phyloP scores from a whole-genome alignment of 2,797 vertebrate species.

The Chelidonichthys spinosus region DNA sequence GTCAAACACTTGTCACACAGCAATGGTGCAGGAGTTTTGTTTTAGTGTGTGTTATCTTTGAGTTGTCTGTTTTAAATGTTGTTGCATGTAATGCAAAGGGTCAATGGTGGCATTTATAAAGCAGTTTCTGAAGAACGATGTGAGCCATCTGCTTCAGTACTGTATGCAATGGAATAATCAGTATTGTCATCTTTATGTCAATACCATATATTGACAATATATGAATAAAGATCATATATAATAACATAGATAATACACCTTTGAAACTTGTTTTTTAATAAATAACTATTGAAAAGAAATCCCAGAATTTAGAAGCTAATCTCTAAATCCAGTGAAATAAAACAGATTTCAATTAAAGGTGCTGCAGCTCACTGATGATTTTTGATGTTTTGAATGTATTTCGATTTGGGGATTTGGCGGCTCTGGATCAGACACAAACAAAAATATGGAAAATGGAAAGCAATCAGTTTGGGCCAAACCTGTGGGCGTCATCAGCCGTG shows the following conservation, averaged over 20 bases:
- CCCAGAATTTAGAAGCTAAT: not conserved
- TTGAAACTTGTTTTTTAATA: not conserved
- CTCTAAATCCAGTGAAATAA: slow-evolving; percentile 5
- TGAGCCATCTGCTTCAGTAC: not conserved
- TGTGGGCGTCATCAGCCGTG: not conserved
- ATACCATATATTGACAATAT: not conserved
- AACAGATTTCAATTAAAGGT: slow-evolving; percentile 68
- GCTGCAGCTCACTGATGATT: not conserved
- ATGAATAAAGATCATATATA: not conserved
- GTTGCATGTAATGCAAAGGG: not conserved
- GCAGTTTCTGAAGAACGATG: not conserved
- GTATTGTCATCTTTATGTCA: not conserved
- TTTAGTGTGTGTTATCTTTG: slow-evolving; percentile 10
- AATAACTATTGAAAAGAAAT: not conserved
- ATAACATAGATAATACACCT: not conserved
- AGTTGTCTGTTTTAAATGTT: not conserved
- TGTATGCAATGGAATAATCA: not conserved
- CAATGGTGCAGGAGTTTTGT: slow-evolving; percentile 10
- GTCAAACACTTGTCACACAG: slow-evolving; percentile 30
- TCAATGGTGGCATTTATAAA: not conserved
- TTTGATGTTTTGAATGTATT: slow-evolving; percentile 54
- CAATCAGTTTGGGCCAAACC: slow-evolving; percentile 10
- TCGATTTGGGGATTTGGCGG: slow-evolving; percentile 56
- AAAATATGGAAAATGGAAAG: slow-evolving; percentile 18
- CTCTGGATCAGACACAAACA: slow-evolving; percentile 49